Base-by-base conservation (phyloP, 2,888 invertebrate genomes). In the Pristionchus maxplancki region DNA sequence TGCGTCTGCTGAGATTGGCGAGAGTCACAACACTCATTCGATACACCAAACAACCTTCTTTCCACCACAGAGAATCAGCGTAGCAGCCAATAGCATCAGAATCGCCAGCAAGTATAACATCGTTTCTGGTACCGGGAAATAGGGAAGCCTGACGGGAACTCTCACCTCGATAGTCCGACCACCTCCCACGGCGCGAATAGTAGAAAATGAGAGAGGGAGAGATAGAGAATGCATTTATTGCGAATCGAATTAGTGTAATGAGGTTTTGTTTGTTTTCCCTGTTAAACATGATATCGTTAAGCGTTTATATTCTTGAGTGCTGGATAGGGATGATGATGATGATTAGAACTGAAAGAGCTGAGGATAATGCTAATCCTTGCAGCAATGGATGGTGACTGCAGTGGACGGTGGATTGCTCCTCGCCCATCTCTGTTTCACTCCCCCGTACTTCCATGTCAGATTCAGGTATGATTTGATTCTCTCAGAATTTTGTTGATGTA, bases 381-480 rank as follows among this genome's bases (percentile, higher is more conserved):
- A 88, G 88, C 78, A 89, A 20, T 92, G 92, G 91, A 74, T 92
- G 50, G 89, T 88, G 58, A 34, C 71, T 24, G 90, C 92, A 17
- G 58, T 88, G 58, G 84, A 87, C 17, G 92, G 90, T 15, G 93
- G 93, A 17, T 87, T 93, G 15, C 62, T 93, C 24, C 89, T 93
- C 53, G 87, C 90, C 11, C 89, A 92, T 34, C 84, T 92, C 17
- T 85, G 86, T 84, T 93, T 93, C 86, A 78, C 90, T 24, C 90
- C 92, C 58, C 93, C 93, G 17, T 93, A 93, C 88, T 91, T 91
- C 90, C 91, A 90, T 44, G 89, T 93, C 20, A 83, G 90, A 15
- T 78, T 93, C 58, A 78, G 78, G 78, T 78, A 44, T 89, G 28
- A 88, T 89, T 40, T 92, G 90, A 89, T 89, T 40, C 88, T 3